Base-by-base conservation (phyloP, 2,113 vertebrate species). In the Myotis lucifugus region DNA sequence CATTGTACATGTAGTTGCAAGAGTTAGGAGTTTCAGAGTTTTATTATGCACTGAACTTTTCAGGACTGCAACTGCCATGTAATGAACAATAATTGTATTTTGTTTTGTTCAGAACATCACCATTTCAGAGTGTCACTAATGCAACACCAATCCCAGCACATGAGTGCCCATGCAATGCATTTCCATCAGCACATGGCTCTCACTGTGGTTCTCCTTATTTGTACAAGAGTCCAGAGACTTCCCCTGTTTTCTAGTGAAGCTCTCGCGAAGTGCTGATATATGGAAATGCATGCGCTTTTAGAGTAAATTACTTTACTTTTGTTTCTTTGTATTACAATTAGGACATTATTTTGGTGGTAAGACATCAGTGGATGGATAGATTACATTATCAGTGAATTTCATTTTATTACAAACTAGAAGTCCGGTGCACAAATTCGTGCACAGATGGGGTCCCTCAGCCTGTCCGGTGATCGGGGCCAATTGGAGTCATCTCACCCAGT, bases 101-200 rank as follows among this genome's bases (percentile, higher is more conserved):
- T 85, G 21, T 61, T 91, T 94, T n/a, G n/a, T 48, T 94, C 70
- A 89, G 46, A 93, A 69, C 0, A 0, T 84, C 72, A 61, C 50
- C 72, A 14, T 95, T 94, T 93, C 37, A 79, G 70, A 95, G 91
- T 72, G n/a, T 64, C 50, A 37, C 32, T 23, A 37, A 40, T 27
- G 29, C 29, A 89, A 2, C 50, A 48, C 37, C 50, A 79, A 0
- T 50, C 17, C n/a, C 13, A 40, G 69, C 23, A 32, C 34, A 27
- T 34, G 9, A 84, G 23, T 93, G 21, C 25, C 0, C 0, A 77
- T 19, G 69, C 56, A 77, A 19, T 14, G 11, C 19, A 50, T 40
- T 27, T 73, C 50, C 5, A 1, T 85, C 52, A 52, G 40, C 23
- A 2, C 40, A 48, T 37, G 46, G 7, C 54, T 6, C n/a, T 83